Base-by-base conservation (phyloP, 92 coral and sea anemone species). In the Plumapathes pennacea region DNA sequence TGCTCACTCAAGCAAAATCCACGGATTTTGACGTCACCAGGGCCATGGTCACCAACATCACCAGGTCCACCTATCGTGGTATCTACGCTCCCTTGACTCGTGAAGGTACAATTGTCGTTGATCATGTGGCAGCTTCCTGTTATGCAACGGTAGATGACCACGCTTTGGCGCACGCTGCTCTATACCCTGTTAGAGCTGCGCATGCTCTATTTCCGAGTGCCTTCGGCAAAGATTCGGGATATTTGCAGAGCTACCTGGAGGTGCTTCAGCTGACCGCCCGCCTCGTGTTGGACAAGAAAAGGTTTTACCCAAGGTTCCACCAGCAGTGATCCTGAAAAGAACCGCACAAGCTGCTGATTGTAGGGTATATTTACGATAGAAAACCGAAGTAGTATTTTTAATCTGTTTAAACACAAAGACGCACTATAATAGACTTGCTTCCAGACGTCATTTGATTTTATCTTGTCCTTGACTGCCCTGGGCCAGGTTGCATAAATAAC, bases 111-210 rank as follows among this genome's bases (percentile, higher is more conserved):
- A 11, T 41, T 24, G 21, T 41, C 12, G 47, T 41, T 11, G 47
- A 41, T 24, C 47, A 41, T 4, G 47, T 41, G 4, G 47, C 47
- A 5, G 47, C 47, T 15, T 41, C 47, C 21, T 41, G 47, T 41
- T 41, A 41, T 24, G 47, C 0, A 41, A 11, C 1, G 15, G 47
- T 41, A 4, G 47, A 41, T 11, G 47, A 41, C 47, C 47, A 41
- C 12, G 21, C 5, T 24, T 24, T 41, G 15, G 47, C 47, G 4
- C 47, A 41, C 47, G 12, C 47, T 4, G 47, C 47, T 4, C 47
- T 41, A 4, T 11, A 15, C 21, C 47, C 47, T 11, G 47, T 41
- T 19, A 4, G 47, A 41, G 47, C 47, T 11, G 0, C 21, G 12
- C 20, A 41, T 41, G 47, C 6, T 15, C 21, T 41, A 11, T 19